phyloP scores from a whole-genome alignment of 2,888 invertebrate species.

The Megalurothrips usitatus region DNA sequence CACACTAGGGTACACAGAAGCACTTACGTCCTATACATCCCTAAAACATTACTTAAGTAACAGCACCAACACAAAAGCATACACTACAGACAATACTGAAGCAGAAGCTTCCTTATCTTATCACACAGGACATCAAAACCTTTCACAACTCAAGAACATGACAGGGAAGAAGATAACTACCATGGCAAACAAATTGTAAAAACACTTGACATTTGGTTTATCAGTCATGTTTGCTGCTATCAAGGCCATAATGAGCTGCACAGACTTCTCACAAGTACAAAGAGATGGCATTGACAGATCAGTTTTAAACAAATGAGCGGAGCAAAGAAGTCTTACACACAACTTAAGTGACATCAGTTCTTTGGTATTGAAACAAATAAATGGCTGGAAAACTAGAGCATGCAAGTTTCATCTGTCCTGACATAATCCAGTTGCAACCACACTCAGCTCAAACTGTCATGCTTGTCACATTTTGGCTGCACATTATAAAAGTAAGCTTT shows the following conservation, averaged over 20 bases:
- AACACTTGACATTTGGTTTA: neutral
- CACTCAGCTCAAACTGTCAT: neutral
- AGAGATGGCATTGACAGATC: neutral
- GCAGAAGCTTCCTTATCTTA: neutral
- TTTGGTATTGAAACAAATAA: neutral
- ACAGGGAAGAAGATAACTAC: neutral
- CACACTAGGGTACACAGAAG: too few species aligned
- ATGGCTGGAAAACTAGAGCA: neutral
- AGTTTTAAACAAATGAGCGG: neutral
- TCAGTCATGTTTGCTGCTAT: neutral
- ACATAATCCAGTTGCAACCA: neutral
- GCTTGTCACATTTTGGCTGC: too few species aligned
- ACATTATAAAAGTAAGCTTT: too few species aligned
- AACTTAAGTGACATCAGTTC: slow-evolving; percentile 12
- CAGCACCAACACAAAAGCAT: neutral
- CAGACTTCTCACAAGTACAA: neutral
- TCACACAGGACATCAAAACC: neutral
- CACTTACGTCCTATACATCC: too few species aligned
- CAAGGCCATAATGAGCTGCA: neutral
- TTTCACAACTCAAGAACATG: neutral
- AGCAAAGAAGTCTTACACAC: neutral
- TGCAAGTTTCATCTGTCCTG: neutral
- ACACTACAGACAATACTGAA: neutral
- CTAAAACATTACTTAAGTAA: neutral
- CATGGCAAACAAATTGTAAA: neutral